Conservation (phyloP, 2,113 vertebrate genomes). For the Cebus imitator region DNA sequence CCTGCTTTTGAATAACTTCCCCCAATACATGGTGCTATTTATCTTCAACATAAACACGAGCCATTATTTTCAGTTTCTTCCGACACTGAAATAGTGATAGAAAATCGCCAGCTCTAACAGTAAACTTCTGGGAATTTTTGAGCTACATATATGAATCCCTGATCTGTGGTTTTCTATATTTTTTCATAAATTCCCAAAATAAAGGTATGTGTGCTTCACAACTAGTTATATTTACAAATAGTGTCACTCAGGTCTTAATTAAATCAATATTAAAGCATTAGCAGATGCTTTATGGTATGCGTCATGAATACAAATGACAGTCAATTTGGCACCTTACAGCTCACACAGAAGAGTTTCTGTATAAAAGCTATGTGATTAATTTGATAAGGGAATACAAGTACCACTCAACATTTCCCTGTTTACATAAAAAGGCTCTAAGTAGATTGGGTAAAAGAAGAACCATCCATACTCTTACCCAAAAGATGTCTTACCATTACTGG, state of each 20-base stretch:
- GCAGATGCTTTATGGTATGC: slow-evolving; percentile 27
- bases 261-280: slow-evolving; percentile 59
- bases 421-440: background rate
- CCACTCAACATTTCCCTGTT: slow-evolving; percentile 17
- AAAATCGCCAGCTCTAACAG: slow-evolving; percentile 16
- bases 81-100: slow-evolving; percentile 16
- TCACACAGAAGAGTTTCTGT: slow-evolving; percentile 18
- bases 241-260: slow-evolving; percentile 60
- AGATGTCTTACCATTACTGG: background rate
- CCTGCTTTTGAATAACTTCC: slow-evolving; percentile 75
- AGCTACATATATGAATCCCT: slow-evolving; percentile 68
- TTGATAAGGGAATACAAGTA: slow-evolving; percentile 42
- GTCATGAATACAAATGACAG: slow-evolving; percentile 36
- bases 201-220: slow-evolving; percentile 77
- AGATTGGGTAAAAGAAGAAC: background rate
- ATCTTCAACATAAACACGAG: slow-evolving; percentile 51
- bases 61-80: slow-evolving; percentile 54
- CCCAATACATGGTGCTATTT: slow-evolving; percentile 25
- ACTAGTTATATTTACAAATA: slow-evolving; percentile 72
- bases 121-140: slow-evolving; percentile 46
- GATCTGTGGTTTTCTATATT: slow-evolving; percentile 73
- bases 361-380: slow-evolving; percentile 8
- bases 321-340: slow-evolving; percentile 43
- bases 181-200: slow-evolving; percentile 62
- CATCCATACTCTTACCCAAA: background rate